A percentile compares a stretch with the other conserved stretches of the same genome.
These are phyloP conservation scores for Listrodromus nycthemerus DNA, from an alignment of 2,888 invertebrate species.

Conservation along the genomic window DNA sequence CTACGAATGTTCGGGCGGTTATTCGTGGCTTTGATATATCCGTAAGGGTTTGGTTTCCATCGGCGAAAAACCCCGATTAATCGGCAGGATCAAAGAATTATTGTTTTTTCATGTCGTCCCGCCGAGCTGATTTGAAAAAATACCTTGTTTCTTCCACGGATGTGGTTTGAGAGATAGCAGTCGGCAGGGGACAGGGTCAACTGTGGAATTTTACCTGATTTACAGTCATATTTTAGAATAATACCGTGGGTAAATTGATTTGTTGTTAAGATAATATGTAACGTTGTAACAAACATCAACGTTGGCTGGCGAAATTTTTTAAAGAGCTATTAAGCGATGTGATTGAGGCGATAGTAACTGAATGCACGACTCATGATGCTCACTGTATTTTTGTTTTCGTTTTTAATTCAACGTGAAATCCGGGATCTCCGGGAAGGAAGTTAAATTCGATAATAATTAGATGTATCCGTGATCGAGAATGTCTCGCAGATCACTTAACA, in stretches of 20 bases:
- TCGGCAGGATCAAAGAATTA: slow-evolving; percentile 18
- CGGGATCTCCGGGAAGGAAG: slow-evolving; percentile 4
- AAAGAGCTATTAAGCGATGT: slow-evolving; percentile 32
- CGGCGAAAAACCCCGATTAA: background rate
- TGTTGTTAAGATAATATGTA: slow-evolving; percentile 37
- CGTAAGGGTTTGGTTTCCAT: background rate
- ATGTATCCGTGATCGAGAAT: slow-evolving; percentile 18
- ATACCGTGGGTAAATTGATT: slow-evolving; percentile 48
- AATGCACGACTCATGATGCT: background rate
- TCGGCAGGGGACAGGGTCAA: background rate
- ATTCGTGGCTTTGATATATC: background rate
- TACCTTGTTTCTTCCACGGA: background rate
- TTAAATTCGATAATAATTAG: background rate
- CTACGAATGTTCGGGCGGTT: background rate
- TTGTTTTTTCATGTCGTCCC: slow-evolving; percentile 22
- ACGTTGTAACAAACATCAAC: slow-evolving; percentile 18
- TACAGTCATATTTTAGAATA: slow-evolving; percentile 50
- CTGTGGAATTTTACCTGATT: slow-evolving; percentile 50
- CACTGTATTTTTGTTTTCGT: slow-evolving; percentile 26
- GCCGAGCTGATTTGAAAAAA: background rate
- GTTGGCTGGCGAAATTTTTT: slow-evolving; percentile 9
- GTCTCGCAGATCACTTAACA: slow-evolving; percentile 1
- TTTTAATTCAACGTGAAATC: background rate
- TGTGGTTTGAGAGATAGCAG: slow-evolving; percentile 41
- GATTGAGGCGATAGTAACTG: slow-evolving; percentile 13